A percentile compares a stretch with the other conserved stretches of the same genome.
These are phyloP conservation scores for Carabus problematicus DNA, from an alignment of 2,888 invertebrate genomes.

Conservation along the genomic window DNA sequence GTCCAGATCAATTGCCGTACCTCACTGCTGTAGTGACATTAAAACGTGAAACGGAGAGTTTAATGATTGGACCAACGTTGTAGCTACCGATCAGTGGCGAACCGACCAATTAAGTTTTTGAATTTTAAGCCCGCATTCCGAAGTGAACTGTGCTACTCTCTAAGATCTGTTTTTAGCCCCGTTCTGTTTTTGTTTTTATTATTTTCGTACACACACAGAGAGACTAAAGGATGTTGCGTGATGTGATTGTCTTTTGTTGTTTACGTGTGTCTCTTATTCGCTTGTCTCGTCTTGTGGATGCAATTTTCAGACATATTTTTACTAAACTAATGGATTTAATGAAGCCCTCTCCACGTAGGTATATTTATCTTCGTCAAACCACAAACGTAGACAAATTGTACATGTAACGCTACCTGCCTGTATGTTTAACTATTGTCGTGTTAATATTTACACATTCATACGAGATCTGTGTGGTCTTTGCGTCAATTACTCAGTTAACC, in stretches of 20 bases:
- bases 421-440: no score
- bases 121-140: constrained; percentile 53
- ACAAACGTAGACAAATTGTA: no score
- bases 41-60: constrained; percentile 40
- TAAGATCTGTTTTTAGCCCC: constrained; percentile 24
- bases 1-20: background rate
- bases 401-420: no score
- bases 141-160: constrained; percentile 42
- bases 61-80: constrained; percentile 49
- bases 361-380: no score
- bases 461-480: no score
- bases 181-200: constrained; percentile 15
- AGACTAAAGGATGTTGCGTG: constrained; percentile 7
- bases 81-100: constrained; percentile 51
- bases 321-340: no score
- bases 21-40: constrained; percentile 19
- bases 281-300: background rate
- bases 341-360: no score
- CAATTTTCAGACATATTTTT: no score
- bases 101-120: constrained; percentile 51
- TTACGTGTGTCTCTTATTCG: constrained; percentile 6
- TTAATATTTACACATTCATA: no score
- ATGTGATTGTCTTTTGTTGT: constrained; percentile 8
- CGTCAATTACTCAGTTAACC: no score
- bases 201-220: background rate